Base-by-base conservation (phyloP, 2,888 invertebrate species). In the Diogma glabrata region DNA sequence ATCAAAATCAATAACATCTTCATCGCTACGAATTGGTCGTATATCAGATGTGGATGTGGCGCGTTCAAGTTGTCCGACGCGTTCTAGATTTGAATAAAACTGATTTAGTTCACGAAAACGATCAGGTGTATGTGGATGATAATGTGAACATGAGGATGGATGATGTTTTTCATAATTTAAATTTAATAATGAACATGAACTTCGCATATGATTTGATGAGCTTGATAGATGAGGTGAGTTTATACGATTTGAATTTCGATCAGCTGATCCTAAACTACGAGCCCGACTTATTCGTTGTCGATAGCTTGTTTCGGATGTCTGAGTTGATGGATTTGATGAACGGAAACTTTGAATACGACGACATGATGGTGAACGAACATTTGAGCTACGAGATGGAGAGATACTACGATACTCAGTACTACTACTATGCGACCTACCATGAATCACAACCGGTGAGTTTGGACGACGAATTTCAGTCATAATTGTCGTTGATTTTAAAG, bases 1-100 rank as follows among this genome's bases (percentile, higher is more conserved):
- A 57, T 91, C 90, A 63, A 85, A 91, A 69, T 90, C 89, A 54
- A 90, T 81, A 9, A 88, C 82, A 64, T 88, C 87, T 59, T 85
- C 83, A 61, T 86, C 84, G 65, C 76, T 81, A 58, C 79, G 75
- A 58, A 87, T 74, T 2, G 86, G 85, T 48, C 82, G 77, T 47
- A 87, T 72, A 60, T 84, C 82, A 43, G 74, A 74, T 0, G 74
- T 76, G 0, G 84, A 85, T 5, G 87, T 84, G 1, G 82, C 80
- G 57, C 79, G 78, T 69, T 92, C 91, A 52, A 92, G 67, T 60
- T 89, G 81, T 0, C 84, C 85, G 47, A 93, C 82, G 59, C 90
- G 77, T 67, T 92, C 92, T 54, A 94, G 73, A 57, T 85, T 87
- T 26, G 81, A 75, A 64, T 92, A 94, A 65, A 93, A 89, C 51